These are phyloP conservation scores for Micromys minutus DNA, from an alignment of 2,113 vertebrate genomes.

Conservation along the genomic window DNA sequence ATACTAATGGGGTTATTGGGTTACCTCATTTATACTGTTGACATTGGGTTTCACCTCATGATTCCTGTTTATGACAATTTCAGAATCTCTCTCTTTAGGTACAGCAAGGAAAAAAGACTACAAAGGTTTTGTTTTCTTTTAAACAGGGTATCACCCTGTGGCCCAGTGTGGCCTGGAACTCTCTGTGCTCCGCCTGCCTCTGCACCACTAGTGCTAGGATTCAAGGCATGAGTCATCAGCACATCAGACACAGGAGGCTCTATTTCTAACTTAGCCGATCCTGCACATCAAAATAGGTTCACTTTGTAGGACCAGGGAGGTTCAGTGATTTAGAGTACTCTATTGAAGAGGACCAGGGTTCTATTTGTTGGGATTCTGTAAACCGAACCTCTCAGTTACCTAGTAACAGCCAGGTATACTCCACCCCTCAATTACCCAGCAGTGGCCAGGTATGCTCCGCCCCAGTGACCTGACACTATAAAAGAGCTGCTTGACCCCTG, in stretches of 20 bases:
- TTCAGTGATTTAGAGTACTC: background rate
- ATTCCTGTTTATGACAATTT: constrained; percentile 42
- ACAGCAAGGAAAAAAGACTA: background rate
- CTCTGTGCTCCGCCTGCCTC: background rate
- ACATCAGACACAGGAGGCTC: background rate
- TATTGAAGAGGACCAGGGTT: background rate
- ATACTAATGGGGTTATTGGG: constrained; percentile 21
- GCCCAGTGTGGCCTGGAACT: background rate
- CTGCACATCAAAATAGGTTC: background rate
- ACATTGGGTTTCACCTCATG: constrained; percentile 19
- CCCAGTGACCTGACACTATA: too few species aligned
- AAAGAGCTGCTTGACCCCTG: too few species aligned
- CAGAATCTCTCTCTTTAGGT: constrained; percentile 25
- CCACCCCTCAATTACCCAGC: too few species aligned
- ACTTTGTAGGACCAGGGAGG: background rate
- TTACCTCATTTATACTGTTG: constrained; percentile 30
- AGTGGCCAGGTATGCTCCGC: too few species aligned
- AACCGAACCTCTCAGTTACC: too few species aligned
- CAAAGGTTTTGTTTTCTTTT: too few species aligned
- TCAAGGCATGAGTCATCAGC: background rate
- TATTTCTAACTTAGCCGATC: constrained; percentile 21
- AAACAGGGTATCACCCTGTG: background rate
- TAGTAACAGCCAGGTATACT: too few species aligned
- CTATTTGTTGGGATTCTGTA: too few species aligned
- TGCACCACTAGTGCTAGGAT: background rate